Evolutionary conservation across 2,797 vertebrate species (phyloP), one percentile per base, ranked within the genome.

Genomic region (Trachops cirrhosus): DNA sequence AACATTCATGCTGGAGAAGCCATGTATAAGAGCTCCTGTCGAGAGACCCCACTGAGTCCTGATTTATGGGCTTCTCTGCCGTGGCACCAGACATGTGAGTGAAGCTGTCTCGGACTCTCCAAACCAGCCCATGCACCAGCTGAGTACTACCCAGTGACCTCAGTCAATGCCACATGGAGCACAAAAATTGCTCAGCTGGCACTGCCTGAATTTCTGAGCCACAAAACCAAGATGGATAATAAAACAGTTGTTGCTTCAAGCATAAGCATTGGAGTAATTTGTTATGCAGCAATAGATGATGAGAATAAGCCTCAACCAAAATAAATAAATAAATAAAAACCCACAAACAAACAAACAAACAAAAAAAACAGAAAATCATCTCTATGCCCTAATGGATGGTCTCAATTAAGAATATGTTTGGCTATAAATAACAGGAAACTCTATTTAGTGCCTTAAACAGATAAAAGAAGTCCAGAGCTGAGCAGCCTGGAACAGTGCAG

Each of bases 1-100:
- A 21, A 52, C 22, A 5, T 0, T 37, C 3, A 3, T 15, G 18
- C 22, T 94, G 21, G 50, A 67, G 54, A 67, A 91, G 37, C 29
- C 10, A 19, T 0, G 8, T 1, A 9, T 5, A 18, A 39, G 26
- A 34, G 46, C 11, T 34, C 32, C 24, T 18, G 1, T 2, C 44
- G 22, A 32, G 52, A 54, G 59, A 71, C 3, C 18, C 41, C 24
- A 5, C 3, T 29, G 41, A 93, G 9, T 5, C 39, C 79, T 59
- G 6, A 14, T 46, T 44, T 8, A 9, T 1, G 3, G 48, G 39
- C n/a, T 77, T 79, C 54, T 41, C 46, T 59, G 32, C 44, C 22
- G n/a, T 70, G 64, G 8, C 6, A 32, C 37, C 19, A 75, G 39
- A 62, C 14, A 34, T 19, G 21, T 44, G 44, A 26, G 26, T 50